Evolutionary conservation across 2,113 vertebrate genomes (phyloP).

Genomic region (Cebus imitator): DNA sequence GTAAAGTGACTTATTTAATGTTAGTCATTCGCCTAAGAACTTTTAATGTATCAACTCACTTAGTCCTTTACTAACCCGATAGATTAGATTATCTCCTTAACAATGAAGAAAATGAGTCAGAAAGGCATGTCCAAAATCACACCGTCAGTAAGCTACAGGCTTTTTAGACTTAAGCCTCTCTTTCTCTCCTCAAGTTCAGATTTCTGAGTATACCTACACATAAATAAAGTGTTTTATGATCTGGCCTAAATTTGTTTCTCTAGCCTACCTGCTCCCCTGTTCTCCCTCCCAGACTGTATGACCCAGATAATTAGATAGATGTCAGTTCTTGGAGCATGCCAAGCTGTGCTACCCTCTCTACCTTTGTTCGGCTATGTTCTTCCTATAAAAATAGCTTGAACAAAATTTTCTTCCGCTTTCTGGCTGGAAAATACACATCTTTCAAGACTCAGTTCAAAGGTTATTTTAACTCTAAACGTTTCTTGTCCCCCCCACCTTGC

Average conservation of each 20-base stretch:
- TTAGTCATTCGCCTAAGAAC: neutral
- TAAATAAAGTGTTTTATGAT: neutral
- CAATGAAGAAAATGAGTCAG: neutral
- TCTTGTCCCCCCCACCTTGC: neutral
- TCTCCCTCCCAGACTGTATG: neutral
- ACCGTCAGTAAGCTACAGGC: neutral
- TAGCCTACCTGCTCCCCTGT: neutral
- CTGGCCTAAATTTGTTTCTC: neutral
- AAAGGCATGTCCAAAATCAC: neutral
- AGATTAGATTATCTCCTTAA: neutral
- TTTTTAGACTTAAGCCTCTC: neutral
- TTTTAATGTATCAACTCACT: neutral
- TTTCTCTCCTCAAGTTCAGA: neutral
- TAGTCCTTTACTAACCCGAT: neutral
- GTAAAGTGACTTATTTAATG: neutral
- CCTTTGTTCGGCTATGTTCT: neutral
- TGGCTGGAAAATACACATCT: neutral
- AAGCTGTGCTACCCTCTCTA: neutral
- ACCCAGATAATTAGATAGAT: neutral
- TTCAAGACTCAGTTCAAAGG: neutral
- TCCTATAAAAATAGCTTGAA: neutral
- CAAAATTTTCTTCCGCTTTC: neutral
- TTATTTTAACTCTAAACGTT: neutral
- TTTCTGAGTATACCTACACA: neutral
- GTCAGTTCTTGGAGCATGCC: neutral